phyloP scores from a whole-genome alignment of 2,888 invertebrate species.

The Chironomus tentans region DNA sequence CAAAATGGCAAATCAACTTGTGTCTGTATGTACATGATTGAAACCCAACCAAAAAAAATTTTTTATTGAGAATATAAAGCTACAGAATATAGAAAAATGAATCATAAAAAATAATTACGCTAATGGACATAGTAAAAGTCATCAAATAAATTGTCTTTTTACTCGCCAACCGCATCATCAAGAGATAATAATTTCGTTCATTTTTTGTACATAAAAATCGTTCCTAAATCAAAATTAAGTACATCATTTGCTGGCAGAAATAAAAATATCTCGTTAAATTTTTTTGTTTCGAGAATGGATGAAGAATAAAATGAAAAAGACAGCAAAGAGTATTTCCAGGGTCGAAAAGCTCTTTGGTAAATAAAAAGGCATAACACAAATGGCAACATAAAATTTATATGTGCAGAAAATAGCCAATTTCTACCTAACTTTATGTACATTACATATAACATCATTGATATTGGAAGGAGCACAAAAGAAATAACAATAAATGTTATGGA shows the following conservation, averaged over 20 bases:
- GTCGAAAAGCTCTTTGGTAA: neutral
- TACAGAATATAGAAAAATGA: neutral
- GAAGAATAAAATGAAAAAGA: neutral
- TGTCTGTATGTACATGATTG: neutral
- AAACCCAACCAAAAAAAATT: neutral
- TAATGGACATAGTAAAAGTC: slow-evolving; percentile 4
- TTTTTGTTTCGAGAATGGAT: neutral
- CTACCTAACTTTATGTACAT: slow-evolving; percentile 17
- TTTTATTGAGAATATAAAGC: neutral
- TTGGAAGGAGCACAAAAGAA: neutral
- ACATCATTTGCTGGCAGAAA: slow-evolving; percentile 14
- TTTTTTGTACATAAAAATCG: slow-evolving; percentile 10
- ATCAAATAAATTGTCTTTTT: slow-evolving; percentile 4
- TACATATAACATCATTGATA: slow-evolving; percentile 13
- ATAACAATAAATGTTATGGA: slow-evolving; percentile 15
- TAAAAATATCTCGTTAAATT: slow-evolving; percentile 7
- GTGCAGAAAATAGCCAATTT: slow-evolving; percentile 24
- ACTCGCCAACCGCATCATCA: slow-evolving; percentile 24
- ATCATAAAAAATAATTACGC: slow-evolving; percentile 24
- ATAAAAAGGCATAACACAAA: slow-evolving; percentile 24
- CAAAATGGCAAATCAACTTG: slow-evolving; percentile 1
- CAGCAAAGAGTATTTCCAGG: no score
- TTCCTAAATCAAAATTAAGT: slow-evolving; percentile 27
- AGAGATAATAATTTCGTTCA: slow-evolving; percentile 19
- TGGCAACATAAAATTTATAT: slow-evolving; percentile 26